A percentile compares a stretch with the other conserved stretches of the same genome.
These are phyloP conservation scores for Amblyraja radiata DNA, from an alignment of 2,797 vertebrate genomes.

Conservation along the genomic window DNA sequence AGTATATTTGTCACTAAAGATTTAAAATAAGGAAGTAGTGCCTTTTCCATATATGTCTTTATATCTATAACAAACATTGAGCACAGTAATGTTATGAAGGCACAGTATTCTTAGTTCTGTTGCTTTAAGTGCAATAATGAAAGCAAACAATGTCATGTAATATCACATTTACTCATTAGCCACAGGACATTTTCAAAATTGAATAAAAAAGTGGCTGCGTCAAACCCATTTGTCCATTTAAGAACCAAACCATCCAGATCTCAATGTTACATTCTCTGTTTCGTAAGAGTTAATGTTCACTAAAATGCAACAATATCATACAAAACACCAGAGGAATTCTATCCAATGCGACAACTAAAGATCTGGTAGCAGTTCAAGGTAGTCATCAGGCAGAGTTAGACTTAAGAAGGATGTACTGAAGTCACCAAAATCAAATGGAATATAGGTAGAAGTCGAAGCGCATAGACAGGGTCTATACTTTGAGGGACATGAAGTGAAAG, in stretches of 20 bases:
- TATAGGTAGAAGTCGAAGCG: background rate
- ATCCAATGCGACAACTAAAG: background rate
- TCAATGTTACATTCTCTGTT: background rate
- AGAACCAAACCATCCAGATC: background rate
- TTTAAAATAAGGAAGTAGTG: constrained; percentile 6
- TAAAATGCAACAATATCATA: background rate
- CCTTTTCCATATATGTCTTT: constrained; percentile 22
- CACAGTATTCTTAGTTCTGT: constrained; percentile 6
- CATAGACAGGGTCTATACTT: background rate
- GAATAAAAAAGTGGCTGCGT: background rate
- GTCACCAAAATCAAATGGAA: background rate
- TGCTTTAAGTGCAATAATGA: constrained; percentile 8
- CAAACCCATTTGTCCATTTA: background rate
- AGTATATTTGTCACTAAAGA: constrained; percentile 4
- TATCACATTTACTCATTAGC: constrained; percentile 25
- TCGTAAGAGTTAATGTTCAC: background rate
- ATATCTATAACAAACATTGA: background rate
- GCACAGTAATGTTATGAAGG: constrained; percentile 3
- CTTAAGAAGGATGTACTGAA: background rate
- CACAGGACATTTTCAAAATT: background rate
- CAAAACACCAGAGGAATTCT: background rate
- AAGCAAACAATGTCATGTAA: background rate
- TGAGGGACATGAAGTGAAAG: background rate
- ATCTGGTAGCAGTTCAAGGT: background rate
- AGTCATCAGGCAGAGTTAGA: background rate